Percentiles rank a stretch among this genome's conserved stretches.
These are phyloP conservation scores for Pempheris klunzingeri DNA, from an alignment of 2,797 vertebrate genomes.

Conservation along the genomic window DNA sequence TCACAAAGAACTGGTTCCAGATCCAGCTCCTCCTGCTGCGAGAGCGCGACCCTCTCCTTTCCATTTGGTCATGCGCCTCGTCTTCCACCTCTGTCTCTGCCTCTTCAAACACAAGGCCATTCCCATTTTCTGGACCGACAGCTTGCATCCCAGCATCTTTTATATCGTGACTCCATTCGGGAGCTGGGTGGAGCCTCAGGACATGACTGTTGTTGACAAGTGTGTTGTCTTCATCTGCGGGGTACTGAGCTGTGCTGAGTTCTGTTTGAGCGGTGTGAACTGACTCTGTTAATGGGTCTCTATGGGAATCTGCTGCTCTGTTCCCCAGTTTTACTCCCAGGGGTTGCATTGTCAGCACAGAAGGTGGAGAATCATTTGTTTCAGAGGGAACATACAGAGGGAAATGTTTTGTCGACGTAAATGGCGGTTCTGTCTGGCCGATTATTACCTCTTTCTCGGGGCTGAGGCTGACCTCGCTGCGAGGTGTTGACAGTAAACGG, in stretches of 20 bases:
- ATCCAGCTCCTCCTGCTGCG: conserved; percentile 94
- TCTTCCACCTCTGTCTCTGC: conserved; percentile 70
- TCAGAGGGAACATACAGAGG: conserved; percentile 62
- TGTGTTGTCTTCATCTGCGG: conserved; percentile 73
- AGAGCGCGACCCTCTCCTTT: conserved; percentile 78
- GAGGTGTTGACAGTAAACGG: conserved; percentile 74
- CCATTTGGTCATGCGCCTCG: conserved; percentile 38
- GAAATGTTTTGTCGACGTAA: conserved; percentile 74
- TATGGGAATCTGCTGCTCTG: conserved; percentile 70
- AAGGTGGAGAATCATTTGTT: conserved; percentile 70
- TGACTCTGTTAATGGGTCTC: conserved; percentile 78
- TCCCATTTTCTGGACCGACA: conserved; percentile 65
- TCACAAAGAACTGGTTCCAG: conserved; percentile 97
- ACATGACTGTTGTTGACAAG: conserved; percentile 82
- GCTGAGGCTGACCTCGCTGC: conserved; percentile 71
- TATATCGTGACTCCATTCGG: conserved; percentile 68
- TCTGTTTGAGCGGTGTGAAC: conserved; percentile 70
- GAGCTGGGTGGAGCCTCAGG: conserved; percentile 84
- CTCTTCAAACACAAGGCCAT: conserved; percentile 85
- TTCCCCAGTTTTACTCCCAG: conserved; percentile 66
- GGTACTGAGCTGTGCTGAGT: conserved; percentile 73
- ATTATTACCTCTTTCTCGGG: conserved; percentile 62
- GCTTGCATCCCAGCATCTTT: conserved; percentile 70
- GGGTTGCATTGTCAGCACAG: conserved; percentile 77
- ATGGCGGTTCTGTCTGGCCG: conserved; percentile 74